Base-by-base conservation (phyloP, 2,888 invertebrate species). In the Ypsolopha sequella region DNA sequence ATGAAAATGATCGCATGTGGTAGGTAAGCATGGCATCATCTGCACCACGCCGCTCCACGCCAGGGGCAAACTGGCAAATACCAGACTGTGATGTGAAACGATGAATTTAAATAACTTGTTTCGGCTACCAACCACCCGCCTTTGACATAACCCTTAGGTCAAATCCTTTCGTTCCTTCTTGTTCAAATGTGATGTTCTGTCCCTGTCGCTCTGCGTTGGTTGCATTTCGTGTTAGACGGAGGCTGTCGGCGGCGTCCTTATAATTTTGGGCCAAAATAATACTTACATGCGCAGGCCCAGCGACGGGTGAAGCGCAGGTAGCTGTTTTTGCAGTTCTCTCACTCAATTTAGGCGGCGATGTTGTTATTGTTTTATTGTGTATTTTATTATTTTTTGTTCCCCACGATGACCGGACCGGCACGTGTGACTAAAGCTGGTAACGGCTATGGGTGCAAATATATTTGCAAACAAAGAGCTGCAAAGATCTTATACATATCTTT, bases 91-190 rank as follows among this genome's bases (percentile, higher is more conserved):
- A n/a, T n/a, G n/a, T 38, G 39, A 35, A 50, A 35, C 6, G 14
- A 33, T 43, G 36, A 50, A 43, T 82, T 81, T 81, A 73, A 81
- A 85, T 81, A 85, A 82, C 84, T 76, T 68, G 84, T 82, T 84
- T 75, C 65, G 69, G 75, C 77, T 77, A 68, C 80, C 75, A 64
- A 67, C 65, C 41, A n/a, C n/a, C 45, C 67, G 70, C 68, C 67
- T 73, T 77, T 78, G 75, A 79, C 80, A 70, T 76, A 76, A 73
- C 71, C 78, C 71, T 74, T 65, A 64, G 62, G 53, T 66, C 63
- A 68, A 70, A 55, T 60, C 60, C 62, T 65, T 70, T 72, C 64
- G 71, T 44, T 79, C 67, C 61, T 59, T 62, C 70, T 60, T 35
- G 36, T 13, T 36, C 36, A 47, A 47, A 47, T 47, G 13, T 13